Evolutionary conservation across 2,113 vertebrate species (phyloP).

Genomic region (Tringa solitaria): DNA sequence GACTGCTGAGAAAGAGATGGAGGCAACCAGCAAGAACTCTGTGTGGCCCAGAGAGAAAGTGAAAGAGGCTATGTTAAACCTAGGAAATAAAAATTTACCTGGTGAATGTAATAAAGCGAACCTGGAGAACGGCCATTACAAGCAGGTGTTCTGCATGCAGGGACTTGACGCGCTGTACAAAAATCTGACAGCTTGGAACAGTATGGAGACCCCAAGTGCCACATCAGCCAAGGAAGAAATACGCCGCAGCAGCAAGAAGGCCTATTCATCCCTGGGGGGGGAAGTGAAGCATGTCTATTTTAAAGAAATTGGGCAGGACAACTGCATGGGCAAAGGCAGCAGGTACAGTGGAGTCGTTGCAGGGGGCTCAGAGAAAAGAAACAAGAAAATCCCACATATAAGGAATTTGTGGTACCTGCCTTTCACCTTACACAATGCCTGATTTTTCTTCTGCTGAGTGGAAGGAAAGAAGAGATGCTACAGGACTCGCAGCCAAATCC

Average conservation of each 20-base stretch:
- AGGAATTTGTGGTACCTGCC: background rate
- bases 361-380: background rate
- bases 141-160: background rate
- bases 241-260: background rate
- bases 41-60: background rate
- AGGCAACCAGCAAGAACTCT: background rate
- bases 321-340: background rate
- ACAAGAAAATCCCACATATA: background rate
- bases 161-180: rapidly evolving
- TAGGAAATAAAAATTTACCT: background rate
- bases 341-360: background rate
- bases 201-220: background rate
- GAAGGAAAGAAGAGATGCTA: background rate
- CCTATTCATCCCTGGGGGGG: rapidly evolving
- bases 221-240: background rate
- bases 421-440: background rate
- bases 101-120: background rate
- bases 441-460: background rate
- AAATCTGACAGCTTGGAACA: background rate
- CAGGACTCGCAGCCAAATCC: background rate
- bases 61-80: background rate
- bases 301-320: background rate
- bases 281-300: rapidly evolving
- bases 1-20: background rate
- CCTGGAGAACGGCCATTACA: background rate